Evolutionary conservation across 2,888 invertebrate genomes (phyloP).

Genomic region (Pteria penguin): DNA sequence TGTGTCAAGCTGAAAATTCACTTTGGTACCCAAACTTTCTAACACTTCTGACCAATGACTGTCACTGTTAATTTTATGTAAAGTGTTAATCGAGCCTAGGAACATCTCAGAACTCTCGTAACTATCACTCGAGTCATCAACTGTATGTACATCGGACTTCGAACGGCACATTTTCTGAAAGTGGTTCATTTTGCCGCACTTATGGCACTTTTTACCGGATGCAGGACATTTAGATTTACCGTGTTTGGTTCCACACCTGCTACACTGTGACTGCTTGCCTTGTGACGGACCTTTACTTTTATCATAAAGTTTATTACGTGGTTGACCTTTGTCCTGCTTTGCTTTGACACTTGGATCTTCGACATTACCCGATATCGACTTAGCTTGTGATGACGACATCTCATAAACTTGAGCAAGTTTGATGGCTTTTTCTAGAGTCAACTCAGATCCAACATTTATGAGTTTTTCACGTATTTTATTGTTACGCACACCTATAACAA

Average conservation of each 20-base stretch:
- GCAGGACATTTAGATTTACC: conserved; percentile 30
- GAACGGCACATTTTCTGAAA: conserved; percentile 35
- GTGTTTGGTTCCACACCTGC: neutral
- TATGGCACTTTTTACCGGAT: conserved; percentile 28
- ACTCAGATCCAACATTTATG: conserved; percentile 38
- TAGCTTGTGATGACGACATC: conserved; percentile 34
- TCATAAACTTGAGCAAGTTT: conserved; percentile 35
- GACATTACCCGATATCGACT: conserved; percentile 23
- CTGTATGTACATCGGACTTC: neutral
- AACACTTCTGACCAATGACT: conserved; percentile 14
- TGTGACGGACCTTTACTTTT: too few species aligned
- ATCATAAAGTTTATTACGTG: too few species aligned
- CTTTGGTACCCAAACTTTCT: neutral
- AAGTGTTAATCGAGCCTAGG: conserved; percentile 27
- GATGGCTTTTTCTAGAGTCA: conserved; percentile 40
- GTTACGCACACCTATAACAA: conserved; percentile 39
- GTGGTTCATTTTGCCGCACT: conserved; percentile 33
- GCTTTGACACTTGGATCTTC: neutral
- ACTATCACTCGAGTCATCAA: conserved; percentile 20
- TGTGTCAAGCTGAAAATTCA: conserved; percentile 19
- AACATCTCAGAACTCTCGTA: conserved; percentile 27
- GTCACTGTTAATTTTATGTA: neutral
- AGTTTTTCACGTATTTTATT: conserved; percentile 44
- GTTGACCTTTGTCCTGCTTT: too few species aligned
- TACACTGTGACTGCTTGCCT: neutral